Conservation (phyloP, 2,797 vertebrate species). For the Semaprochilodus insignis region DNA sequence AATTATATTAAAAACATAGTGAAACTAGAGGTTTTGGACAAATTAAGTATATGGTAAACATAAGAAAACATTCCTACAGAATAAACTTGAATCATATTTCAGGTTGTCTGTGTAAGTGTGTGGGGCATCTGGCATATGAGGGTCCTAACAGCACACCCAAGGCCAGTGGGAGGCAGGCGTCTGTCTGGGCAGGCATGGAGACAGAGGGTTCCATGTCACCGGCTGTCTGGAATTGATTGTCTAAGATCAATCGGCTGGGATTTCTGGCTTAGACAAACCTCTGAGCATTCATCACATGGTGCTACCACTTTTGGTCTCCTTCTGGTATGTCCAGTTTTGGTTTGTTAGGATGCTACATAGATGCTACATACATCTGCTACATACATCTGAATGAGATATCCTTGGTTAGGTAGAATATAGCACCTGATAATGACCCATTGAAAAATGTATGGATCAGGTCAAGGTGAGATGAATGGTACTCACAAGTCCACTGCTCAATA, state of each 20-base stretch:
- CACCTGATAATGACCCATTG: not conserved
- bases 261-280: constrained; percentile 18
- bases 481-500: not conserved
- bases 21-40: not conserved
- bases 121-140: not conserved
- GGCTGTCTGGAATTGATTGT: constrained; percentile 45
- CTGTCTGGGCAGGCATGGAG: constrained; percentile 43
- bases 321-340: not conserved
- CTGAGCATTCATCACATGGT: constrained; percentile 5
- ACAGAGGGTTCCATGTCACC: constrained; percentile 40
- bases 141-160: constrained; percentile 18
- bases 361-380: no score
- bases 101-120: not conserved
- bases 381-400: not conserved
- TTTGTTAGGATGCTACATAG: not conserved
- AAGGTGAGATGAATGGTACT: constrained; percentile 30
- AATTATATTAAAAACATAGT: not conserved
- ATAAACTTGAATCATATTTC: not conserved
- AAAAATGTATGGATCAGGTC: constrained; percentile 1
- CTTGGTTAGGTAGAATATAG: not conserved
- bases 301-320: constrained; percentile 5
- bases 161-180: constrained; percentile 34
- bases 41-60: not conserved
- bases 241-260: constrained; percentile 40
- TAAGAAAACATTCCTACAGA: not conserved